Conservation (phyloP, 2,888 invertebrate species). For the Beris chalybata region DNA sequence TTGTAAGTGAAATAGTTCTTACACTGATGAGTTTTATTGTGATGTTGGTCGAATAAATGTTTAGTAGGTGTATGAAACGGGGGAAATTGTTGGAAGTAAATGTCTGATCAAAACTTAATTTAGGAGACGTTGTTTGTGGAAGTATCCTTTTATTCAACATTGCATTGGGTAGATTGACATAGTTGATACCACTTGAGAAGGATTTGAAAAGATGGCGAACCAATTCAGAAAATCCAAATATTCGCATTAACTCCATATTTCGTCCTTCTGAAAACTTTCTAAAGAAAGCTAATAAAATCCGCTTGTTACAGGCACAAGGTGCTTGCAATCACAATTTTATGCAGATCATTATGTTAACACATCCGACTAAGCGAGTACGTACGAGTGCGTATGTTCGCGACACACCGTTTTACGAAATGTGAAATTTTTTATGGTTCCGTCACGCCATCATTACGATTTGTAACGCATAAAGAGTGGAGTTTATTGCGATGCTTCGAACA, state of each 20-base stretch:
- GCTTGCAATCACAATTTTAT: constrained; percentile 23
- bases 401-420: constrained; percentile 18
- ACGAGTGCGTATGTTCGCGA: constrained; percentile 2
- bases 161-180: too few species aligned
- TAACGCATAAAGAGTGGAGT: constrained; percentile 17
- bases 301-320: constrained; percentile 13
- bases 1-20: constrained; percentile 17
- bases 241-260: too few species aligned
- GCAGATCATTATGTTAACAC: constrained; percentile 19
- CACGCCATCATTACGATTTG: constrained; percentile 29
- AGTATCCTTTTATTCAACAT: too few species aligned
- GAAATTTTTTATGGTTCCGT: constrained; percentile 29
- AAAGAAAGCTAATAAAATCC: constrained; percentile 12
- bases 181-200: too few species aligned
- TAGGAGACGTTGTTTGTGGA: too few species aligned
- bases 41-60: too few species aligned
- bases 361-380: not conserved
- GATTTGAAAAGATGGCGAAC: too few species aligned
- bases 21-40: constrained; percentile 12
- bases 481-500: constrained; percentile 6
- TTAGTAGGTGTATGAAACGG: too few species aligned
- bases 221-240: too few species aligned
- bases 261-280: too few species aligned
- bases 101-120: too few species aligned
- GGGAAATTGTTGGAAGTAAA: too few species aligned